Base-by-base conservation (phyloP, 1,140 invertebrate species). In the Bacillus rossius region DNA sequence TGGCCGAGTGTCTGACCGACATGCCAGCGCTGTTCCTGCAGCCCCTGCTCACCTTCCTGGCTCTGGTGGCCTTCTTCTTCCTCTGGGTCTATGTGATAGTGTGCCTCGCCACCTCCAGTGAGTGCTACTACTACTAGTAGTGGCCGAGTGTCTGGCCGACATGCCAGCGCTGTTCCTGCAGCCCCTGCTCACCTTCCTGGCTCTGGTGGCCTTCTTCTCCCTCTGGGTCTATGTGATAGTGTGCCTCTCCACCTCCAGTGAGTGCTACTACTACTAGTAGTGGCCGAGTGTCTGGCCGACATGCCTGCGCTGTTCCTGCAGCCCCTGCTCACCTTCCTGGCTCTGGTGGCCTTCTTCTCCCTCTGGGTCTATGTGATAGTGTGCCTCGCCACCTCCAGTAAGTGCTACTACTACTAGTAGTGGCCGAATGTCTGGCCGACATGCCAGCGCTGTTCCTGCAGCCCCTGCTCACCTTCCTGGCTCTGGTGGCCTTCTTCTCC, bases 11-110 rank as follows among this genome's bases (percentile, higher is more conserved):
- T n/a, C n/a, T n/a, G n/a, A n/a, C 84, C 48, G 84, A 85, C 66
- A 80, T 96, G 60, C 93, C 94, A 5, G 84, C 82, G n/a, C 73
- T 98, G 22, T 86, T 96, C 66, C 75, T 94, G 19, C 93, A 95
- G 68, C 94, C 94, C 1, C 69, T 96, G 1, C 75, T 93, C 57
- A 96, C 94, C 0, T 94, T 94, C 69, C 60, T 89, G 43, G 80
- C 87, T 47, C 76, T 96, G 0, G 72, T 88, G 23, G 59, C 84
- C 40, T 96, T 96, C 71, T 88, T 94, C 61, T 73, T 84, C 40
- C 92, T 91, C 77, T 96, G 92, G 92, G 77, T 93, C 1, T 78
- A 81, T 26, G 84, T 96, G 37, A 82, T 96, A 61, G 74, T 85
- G 22, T 84, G 77, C 65, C 72, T 89, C 4, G 81, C 82, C n/a